These are phyloP conservation scores for Hydropsyche betteni DNA, from an alignment of 2,888 invertebrate species.

Conservation along the genomic window DNA sequence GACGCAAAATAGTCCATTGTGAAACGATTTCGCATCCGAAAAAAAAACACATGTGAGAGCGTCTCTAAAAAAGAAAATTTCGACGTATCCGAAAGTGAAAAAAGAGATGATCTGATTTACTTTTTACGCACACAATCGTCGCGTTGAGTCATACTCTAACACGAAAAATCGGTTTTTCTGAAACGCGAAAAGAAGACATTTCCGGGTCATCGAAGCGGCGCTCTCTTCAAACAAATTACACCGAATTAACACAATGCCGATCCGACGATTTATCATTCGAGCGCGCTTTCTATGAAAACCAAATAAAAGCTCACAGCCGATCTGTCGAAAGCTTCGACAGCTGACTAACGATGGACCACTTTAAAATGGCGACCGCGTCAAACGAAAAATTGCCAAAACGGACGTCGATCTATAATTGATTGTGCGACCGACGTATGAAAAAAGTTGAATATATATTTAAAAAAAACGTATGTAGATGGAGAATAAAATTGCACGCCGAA, in stretches of 20 bases:
- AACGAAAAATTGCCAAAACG: conserved; percentile 23
- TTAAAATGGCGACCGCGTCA: neutral
- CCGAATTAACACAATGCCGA: too few species aligned
- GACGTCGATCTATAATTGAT: conserved; percentile 17
- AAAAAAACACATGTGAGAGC: too few species aligned
- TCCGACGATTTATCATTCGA: too few species aligned
- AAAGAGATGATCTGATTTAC: conserved; percentile 9
- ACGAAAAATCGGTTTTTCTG: neutral
- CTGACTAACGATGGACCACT: neutral
- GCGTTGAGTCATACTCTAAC: conserved; percentile 3
- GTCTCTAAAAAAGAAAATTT: too few species aligned
- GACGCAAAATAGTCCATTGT: too few species aligned
- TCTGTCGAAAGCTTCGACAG: too few species aligned
- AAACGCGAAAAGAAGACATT: neutral
- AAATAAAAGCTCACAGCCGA: too few species aligned
- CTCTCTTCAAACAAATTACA: too few species aligned
- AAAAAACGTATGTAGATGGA: neutral
- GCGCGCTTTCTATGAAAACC: too few species aligned
- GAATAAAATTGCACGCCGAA: conserved; percentile 21
- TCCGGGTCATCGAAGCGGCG: neutral
- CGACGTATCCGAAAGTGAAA: conserved; percentile 7
- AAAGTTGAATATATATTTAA: neutral
- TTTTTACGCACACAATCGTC: neutral
- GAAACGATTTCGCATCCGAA: too few species aligned
- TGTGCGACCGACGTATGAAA: neutral